Evolutionary conservation across 1,140 invertebrate species (phyloP).

Genomic region (Steinernema feltiae): DNA sequence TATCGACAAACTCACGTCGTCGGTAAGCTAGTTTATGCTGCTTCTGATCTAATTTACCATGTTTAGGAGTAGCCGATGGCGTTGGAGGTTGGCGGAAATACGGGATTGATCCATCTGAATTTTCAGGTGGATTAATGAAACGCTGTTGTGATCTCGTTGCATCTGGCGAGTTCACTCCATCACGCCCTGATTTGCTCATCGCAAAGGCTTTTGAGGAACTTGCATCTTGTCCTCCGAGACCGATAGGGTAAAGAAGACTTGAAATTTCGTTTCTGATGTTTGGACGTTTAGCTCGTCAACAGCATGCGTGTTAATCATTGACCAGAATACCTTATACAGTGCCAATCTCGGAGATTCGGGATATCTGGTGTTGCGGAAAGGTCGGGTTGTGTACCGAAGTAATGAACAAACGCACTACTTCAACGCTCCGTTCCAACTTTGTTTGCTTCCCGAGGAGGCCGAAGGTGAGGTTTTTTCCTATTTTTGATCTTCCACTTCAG

Average conservation of each 20-base stretch:
- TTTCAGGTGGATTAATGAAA: constrained; percentile 83
- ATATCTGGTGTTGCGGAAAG: constrained; percentile 79
- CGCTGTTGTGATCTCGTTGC: constrained; percentile 83
- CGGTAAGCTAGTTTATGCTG: constrained; percentile 65
- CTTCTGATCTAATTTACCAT: constrained; percentile 23
- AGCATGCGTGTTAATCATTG: constrained; percentile 86
- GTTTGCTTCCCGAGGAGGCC: constrained; percentile 74
- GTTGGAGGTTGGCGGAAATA: constrained; percentile 94
- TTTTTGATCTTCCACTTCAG: background rate
- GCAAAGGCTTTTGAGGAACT: constrained; percentile 68
- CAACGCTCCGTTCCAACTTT: constrained; percentile 93
- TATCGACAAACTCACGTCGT: constrained; percentile 80
- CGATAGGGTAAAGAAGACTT: constrained; percentile 43
- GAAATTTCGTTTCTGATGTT: no score
- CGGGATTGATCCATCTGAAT: constrained; percentile 92
- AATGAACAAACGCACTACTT: constrained; percentile 97
- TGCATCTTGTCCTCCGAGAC: constrained; percentile 25
- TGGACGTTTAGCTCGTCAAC: constrained; percentile 91
- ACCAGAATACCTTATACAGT: constrained; percentile 81
- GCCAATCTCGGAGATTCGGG: constrained; percentile 98
- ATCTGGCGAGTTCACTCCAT: constrained; percentile 73
- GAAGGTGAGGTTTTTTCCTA: background rate
- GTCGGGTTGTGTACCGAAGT: constrained; percentile 77
- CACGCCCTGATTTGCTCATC: constrained; percentile 76
- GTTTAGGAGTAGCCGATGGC: constrained; percentile 87